These are phyloP conservation scores for Hemichromis elongatus DNA, from an alignment of 2,113 vertebrate species.

Conservation along the genomic window DNA sequence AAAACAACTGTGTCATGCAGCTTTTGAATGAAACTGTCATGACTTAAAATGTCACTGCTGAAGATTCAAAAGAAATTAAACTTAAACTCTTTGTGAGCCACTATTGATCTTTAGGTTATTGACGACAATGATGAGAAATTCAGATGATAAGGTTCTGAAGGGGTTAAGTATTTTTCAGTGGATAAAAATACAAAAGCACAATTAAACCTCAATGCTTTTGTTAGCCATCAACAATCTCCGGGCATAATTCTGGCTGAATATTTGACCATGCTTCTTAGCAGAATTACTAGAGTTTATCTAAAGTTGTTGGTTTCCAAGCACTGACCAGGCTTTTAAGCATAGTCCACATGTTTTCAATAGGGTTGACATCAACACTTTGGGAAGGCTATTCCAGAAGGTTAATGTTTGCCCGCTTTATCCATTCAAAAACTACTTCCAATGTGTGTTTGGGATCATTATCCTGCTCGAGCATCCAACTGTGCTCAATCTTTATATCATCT, in stretches of 20 bases:
- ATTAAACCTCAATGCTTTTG: background rate
- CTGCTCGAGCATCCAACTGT: background rate
- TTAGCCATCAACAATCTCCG: background rate
- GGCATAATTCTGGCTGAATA: background rate
- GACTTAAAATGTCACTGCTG: too few relatives aligned
- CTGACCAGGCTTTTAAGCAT: background rate
- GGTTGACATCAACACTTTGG: background rate
- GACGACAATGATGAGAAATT: background rate
- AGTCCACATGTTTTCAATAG: background rate
- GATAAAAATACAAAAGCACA: background rate
- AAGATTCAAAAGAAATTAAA: too few relatives aligned
- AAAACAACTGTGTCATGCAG: background rate
- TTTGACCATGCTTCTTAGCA: accelerated
- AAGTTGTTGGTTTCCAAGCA: background rate
- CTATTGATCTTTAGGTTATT: background rate
- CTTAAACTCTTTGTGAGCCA: background rate
- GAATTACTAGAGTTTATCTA: background rate
- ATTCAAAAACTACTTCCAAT: background rate
- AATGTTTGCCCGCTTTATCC: background rate
- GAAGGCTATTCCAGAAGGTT: background rate
- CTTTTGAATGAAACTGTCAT: background rate
- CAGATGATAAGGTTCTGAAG: background rate
- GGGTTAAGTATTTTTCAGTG: background rate
- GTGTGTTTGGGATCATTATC: background rate
- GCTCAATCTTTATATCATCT: background rate